phyloP scores from a whole-genome alignment of 1,140 invertebrate species.

The Lasioglossum baleicum region DNA sequence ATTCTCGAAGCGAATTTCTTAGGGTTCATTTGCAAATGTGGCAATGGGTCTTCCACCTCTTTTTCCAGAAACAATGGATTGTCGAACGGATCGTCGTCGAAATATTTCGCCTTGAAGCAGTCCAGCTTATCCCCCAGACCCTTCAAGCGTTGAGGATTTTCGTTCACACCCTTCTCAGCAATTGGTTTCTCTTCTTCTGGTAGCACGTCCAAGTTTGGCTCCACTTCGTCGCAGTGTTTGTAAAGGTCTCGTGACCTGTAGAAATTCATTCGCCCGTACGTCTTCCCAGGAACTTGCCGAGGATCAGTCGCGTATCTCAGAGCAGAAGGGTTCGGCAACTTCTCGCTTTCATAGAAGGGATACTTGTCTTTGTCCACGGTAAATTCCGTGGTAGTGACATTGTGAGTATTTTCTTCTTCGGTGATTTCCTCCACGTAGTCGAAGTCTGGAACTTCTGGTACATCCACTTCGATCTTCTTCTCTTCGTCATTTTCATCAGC shows the following conservation, averaged over 20 bases:
- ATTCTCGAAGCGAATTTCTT: constrained; percentile 66
- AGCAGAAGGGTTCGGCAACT: constrained; percentile 68
- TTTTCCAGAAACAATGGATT: constrained; percentile 87
- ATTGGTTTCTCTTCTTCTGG: constrained; percentile 71
- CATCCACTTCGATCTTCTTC: constrained; percentile 63
- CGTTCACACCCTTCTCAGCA: constrained; percentile 66
- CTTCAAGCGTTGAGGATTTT: constrained; percentile 73
- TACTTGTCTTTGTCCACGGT: constrained; percentile 75
- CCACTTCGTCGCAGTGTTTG: constrained; percentile 76
- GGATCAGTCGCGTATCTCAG: constrained; percentile 79
- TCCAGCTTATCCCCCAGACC: constrained; percentile 87
- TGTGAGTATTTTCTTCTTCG: constrained; percentile 46
- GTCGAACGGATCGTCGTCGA: constrained; percentile 86
- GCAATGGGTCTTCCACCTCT: constrained; percentile 59
- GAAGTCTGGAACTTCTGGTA: constrained; percentile 72
- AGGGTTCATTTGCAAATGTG: constrained; percentile 66
- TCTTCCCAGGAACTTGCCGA: constrained; percentile 76
- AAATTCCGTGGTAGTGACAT: constrained; percentile 30
- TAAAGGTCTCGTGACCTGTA: constrained; percentile 78
- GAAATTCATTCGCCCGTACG: constrained; percentile 80
- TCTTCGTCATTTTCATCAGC: constrained; percentile 36
- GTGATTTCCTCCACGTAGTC: constrained; percentile 60
- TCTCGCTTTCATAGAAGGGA: constrained; percentile 75
- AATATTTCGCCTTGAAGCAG: constrained; percentile 87
- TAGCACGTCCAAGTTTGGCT: constrained; percentile 71